These are phyloP conservation scores for Buteo buteo DNA, from an alignment of 2,113 vertebrate species.

Conservation along the genomic window DNA sequence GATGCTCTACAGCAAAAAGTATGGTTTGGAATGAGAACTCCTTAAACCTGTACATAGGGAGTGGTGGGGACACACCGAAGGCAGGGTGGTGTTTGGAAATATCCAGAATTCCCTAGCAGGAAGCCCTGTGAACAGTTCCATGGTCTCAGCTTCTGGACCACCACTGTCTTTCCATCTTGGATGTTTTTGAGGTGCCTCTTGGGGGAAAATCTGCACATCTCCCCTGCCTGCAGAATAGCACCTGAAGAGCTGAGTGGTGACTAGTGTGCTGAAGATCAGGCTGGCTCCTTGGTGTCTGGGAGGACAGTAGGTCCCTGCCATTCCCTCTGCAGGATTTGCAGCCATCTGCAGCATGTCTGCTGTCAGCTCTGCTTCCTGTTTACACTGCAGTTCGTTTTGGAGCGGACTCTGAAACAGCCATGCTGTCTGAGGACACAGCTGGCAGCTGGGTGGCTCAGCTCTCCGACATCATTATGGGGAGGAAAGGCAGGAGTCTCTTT, in stretches of 20 bases:
- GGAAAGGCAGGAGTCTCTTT: not conserved
- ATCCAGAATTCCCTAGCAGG: not conserved
- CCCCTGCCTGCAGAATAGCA: not conserved
- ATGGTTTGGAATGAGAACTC: not conserved
- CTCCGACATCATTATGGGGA: not conserved
- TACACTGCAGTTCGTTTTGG: not conserved
- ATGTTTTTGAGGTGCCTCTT: not conserved
- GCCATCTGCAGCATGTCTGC: not conserved
- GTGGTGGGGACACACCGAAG: not conserved
- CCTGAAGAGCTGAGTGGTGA: fast-evolving
- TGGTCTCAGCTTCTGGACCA: not conserved
- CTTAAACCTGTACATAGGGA: not conserved
- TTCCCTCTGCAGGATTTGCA: not conserved
- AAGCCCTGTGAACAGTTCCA: not conserved
- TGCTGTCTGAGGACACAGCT: not conserved
- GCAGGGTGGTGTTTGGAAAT: not conserved
- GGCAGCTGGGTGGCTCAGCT: not conserved
- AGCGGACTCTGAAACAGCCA: not conserved
- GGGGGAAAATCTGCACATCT: not conserved
- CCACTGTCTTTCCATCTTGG: not conserved
- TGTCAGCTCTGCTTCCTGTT: not conserved
- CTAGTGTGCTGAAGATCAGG: fast-evolving
- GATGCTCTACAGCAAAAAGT: not conserved
- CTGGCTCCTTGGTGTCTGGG: not conserved
- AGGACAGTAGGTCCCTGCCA: not conserved